These are phyloP conservation scores for Coturnix japonica DNA, from an alignment of 2,113 vertebrate species.

Conservation along the genomic window DNA sequence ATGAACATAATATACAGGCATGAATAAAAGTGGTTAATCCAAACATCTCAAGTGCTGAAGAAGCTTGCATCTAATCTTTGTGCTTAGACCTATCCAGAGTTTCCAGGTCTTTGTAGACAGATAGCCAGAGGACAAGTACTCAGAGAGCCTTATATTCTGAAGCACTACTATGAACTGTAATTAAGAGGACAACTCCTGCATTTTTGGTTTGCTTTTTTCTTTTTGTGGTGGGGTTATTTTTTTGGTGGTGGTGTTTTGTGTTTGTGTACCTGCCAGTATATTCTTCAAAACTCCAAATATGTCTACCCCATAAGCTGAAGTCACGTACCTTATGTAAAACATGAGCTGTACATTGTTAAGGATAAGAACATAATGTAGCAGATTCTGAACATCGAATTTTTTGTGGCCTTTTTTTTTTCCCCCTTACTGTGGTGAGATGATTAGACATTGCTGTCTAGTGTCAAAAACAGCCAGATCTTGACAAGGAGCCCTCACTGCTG, in stretches of 20 bases:
- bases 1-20: not conserved
- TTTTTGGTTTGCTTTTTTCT: not conserved
- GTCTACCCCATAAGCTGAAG: not conserved
- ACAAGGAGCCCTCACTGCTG: not conserved
- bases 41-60: not conserved
- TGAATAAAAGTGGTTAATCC: not conserved
- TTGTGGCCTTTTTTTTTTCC: not conserved
- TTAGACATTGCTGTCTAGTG: not conserved
- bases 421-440: not conserved
- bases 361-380: fast-evolving
- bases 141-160: not conserved
- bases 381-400: not conserved
- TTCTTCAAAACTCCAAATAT: not conserved
- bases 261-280: not conserved
- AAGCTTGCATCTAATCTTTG: not conserved
- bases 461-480: not conserved
- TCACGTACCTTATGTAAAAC: not conserved
- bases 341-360: fast-evolving
- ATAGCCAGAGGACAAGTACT: not conserved
- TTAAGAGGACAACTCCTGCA: not conserved
- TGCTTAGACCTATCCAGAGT: not conserved
- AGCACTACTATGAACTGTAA: not conserved
- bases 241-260: not conserved
- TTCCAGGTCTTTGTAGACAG: not conserved
- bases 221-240: not conserved